These are phyloP conservation scores for Edolisoma coerulescens DNA, from an alignment of 2,113 vertebrate genomes.

Conservation along the genomic window DNA sequence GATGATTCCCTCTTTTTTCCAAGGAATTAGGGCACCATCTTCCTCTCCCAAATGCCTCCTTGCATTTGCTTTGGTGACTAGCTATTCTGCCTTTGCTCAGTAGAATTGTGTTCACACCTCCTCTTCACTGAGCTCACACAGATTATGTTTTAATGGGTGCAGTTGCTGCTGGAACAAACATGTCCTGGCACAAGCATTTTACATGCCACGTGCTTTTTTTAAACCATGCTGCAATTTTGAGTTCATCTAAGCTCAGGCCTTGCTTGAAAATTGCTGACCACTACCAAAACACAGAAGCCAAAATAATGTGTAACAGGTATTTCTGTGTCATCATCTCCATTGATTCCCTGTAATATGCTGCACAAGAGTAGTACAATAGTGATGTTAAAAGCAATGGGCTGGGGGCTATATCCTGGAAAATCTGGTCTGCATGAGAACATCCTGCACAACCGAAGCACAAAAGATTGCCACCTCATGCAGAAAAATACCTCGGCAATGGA, in stretches of 20 bases:
- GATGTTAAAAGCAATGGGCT: neutral
- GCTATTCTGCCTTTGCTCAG: neutral
- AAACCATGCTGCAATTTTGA: neutral
- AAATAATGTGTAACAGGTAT: neutral
- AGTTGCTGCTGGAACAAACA: neutral
- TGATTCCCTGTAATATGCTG: neutral
- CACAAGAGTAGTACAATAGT: neutral
- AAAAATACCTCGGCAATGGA: slow-evolving; percentile 1
- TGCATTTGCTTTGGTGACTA: neutral
- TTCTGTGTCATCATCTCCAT: neutral
- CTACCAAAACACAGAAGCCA: neutral
- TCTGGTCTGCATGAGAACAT: neutral
- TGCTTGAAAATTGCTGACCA: neutral
- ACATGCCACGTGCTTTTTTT: neutral
- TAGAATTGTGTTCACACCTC: slow-evolving; percentile 33
- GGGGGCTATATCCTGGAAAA: neutral
- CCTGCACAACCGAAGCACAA: neutral
- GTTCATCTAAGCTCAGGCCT: neutral
- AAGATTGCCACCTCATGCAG: slow-evolving; percentile 7
- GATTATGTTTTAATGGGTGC: slow-evolving; percentile 18
- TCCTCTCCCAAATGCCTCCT: neutral
- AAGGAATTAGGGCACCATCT: neutral
- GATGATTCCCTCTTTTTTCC: neutral
- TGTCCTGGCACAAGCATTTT: neutral
- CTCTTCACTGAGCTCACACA: slow-evolving; percentile 19